Evolutionary conservation across 2,888 invertebrate genomes (phyloP).

Genomic region (Diplolepis rosae): DNA sequence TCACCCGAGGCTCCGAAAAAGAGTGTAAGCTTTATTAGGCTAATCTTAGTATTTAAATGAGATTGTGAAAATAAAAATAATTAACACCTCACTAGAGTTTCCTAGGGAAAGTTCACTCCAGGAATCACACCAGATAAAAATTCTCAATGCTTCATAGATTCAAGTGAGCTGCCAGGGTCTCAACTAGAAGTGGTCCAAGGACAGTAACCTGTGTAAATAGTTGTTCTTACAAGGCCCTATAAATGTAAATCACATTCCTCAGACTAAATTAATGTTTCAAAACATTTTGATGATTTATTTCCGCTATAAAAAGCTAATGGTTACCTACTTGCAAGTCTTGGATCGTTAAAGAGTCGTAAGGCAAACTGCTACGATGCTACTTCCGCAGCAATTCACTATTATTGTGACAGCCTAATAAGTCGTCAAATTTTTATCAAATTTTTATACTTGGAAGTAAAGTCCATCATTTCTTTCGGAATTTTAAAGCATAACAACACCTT

Average conservation of each 20-base stretch:
- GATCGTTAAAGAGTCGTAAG: neutral
- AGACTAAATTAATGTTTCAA: neutral
- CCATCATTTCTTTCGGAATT: conserved; percentile 2
- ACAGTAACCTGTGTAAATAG: conserved; percentile 9
- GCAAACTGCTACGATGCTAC: neutral
- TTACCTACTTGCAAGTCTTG: conserved; percentile 7
- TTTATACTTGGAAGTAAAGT: conserved; percentile 26
- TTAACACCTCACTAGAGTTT: neutral
- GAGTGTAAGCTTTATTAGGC: conserved; percentile 3
- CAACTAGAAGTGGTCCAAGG: conserved; percentile 4
- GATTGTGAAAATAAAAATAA: neutral
- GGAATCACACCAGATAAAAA: neutral
- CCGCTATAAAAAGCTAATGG: neutral
- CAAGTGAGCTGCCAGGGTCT: conserved; percentile 3
- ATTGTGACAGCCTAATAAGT: conserved; percentile 18
- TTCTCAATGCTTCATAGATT: neutral
- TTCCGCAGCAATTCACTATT: neutral
- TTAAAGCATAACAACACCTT: conserved; percentile 9
- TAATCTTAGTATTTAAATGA: neutral
- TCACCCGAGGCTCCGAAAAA: no score
- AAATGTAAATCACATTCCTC: conserved; percentile 9
- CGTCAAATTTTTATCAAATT: conserved; percentile 30
- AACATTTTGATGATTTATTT: neutral
- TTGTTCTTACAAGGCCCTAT: conserved; percentile 5
- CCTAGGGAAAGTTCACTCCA: neutral